Conservation (phyloP, 2,113 vertebrate species). For the Brachypodius melanocephalos region DNA sequence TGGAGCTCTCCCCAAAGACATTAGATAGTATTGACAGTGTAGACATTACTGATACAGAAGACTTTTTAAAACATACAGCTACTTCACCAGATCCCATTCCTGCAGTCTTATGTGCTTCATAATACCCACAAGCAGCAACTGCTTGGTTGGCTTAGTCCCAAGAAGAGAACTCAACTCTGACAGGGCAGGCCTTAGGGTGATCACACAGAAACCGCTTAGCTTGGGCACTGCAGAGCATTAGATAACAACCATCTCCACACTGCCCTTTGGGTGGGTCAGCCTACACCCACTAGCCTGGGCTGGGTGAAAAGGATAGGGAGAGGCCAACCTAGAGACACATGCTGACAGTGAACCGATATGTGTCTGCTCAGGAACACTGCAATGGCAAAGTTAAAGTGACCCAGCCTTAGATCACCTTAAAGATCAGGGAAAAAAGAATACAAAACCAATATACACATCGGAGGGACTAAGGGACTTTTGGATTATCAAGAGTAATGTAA, state of each 20-base stretch:
- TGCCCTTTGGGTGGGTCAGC: background rate
- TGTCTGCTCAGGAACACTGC: background rate
- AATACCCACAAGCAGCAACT: background rate
- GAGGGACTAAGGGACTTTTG: background rate
- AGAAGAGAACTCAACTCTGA: background rate
- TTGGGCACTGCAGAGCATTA: background rate
- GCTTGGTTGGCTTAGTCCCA: background rate
- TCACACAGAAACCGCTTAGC: background rate
- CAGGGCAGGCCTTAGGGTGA: background rate
- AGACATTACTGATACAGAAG: background rate
- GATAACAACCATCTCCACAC: constrained; percentile 6
- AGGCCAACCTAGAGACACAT: background rate
- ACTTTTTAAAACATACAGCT: background rate
- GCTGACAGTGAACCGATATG: rapidly evolving
- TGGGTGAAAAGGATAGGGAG: background rate
- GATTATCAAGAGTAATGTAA: background rate
- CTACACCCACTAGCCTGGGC: background rate
- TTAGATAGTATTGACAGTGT: background rate
- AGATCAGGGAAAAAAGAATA: background rate
- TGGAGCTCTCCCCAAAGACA: background rate
- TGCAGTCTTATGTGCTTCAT: background rate
- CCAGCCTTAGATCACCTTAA: background rate
- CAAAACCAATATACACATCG: background rate
- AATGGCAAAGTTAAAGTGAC: background rate
- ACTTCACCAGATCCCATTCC: background rate